Base-by-base conservation (phyloP, 2,888 invertebrate species). In the Coleophora flavipennella region DNA sequence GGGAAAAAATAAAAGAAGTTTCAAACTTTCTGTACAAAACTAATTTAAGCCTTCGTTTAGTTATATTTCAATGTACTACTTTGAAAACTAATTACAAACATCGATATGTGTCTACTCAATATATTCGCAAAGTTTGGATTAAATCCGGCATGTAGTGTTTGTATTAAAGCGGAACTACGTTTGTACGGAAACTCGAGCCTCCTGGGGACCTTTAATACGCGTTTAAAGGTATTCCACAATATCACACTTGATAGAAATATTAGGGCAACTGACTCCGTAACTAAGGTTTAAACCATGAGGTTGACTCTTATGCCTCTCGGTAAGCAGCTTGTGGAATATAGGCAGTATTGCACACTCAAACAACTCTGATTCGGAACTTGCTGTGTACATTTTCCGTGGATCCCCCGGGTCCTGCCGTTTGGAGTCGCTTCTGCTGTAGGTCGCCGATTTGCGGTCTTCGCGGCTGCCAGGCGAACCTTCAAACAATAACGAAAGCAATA, bases 181-280 rank as follows among this genome's bases (percentile, higher is more conserved):
- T n/a, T n/a, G n/a, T n/a, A n/a, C n/a, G n/a, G n/a, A n/a, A n/a
- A n/a, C n/a, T n/a, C n/a, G n/a, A n/a, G n/a, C n/a, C n/a, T n/a
- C n/a, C n/a, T n/a, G n/a, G n/a, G n/a, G n/a, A n/a, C n/a, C n/a
- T n/a, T n/a, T n/a, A n/a, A n/a, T 25, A 33, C 39, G 6, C 9
- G 8, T 35, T 87, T 92, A 95, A 77, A 96, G 90, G 79, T 96
- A 96, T 68, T 96, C 96, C 57, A 96, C 96, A 61, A 96, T 96
- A 86, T 96, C 96, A 87, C 96, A 96, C 83, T 96, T 96, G 59
- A 96, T 95, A 46, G 95, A 95, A 83, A 95, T 95, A 86, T 95
- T 95, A 25, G 96, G 96, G 72, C 96, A 96, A 61, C 95, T 95
- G 54, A 94, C 91, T 40, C 95, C 94, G 51, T 90, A 91, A 26